Evolutionary conservation across 2,113 vertebrate genomes (phyloP).

Genomic region (Piprites chloris): DNA sequence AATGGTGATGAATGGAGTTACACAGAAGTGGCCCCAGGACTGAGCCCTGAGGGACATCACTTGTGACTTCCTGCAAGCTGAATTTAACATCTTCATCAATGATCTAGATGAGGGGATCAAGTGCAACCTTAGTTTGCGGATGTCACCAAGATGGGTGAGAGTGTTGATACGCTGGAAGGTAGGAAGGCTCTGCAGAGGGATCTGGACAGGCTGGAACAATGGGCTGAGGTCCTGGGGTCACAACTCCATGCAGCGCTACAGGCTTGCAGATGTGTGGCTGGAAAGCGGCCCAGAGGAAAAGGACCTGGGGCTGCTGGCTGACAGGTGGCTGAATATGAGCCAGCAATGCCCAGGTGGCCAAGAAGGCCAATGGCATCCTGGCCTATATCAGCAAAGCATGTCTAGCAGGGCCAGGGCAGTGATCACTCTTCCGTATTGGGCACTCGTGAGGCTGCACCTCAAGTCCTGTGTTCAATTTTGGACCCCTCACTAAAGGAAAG

Average conservation of each 20-base stretch:
- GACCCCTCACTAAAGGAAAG: not conserved
- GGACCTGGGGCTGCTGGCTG: too few species aligned
- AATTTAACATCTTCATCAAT: not conserved
- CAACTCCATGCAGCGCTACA: not conserved
- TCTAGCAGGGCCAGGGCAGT: not conserved
- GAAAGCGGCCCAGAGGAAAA: not conserved
- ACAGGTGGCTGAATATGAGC: not conserved
- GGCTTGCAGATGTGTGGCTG: not conserved
- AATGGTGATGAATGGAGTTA: not conserved
- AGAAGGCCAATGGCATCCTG: not conserved
- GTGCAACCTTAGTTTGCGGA: not conserved
- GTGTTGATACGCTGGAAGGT: not conserved
- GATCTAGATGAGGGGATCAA: not conserved
- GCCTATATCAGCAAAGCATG: not conserved
- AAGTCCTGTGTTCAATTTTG: not conserved
- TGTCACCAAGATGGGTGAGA: not conserved
- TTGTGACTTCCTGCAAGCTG: too few species aligned
- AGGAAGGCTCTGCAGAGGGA: not conserved
- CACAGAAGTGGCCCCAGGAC: too few species aligned
- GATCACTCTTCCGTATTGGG: rapidly evolving
- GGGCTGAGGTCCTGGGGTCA: too few species aligned
- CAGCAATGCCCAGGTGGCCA: not conserved
- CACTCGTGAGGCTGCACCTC: not conserved
- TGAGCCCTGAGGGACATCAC: too few species aligned
- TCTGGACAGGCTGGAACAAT: not conserved